Evolutionary conservation across 2,113 vertebrate species (phyloP), one percentile per base, ranked within the genome.

Genomic region (Anhinga anhinga): DNA sequence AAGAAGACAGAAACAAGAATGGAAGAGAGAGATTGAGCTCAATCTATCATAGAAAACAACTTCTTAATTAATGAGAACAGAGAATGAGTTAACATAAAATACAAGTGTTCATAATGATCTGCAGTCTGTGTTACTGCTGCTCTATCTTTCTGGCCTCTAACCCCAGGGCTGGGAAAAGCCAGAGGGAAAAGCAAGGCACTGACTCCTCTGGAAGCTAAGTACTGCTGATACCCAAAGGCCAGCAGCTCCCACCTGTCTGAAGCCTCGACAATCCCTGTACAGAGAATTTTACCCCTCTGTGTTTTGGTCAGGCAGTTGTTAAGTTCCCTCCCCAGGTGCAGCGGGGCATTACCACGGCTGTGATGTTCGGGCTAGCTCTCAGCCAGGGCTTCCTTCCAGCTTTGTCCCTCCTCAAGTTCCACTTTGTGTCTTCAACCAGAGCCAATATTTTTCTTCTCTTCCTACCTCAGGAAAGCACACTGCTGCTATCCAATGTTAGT

Each of bases 1-100:
- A 50, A 62, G 66, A 55, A 23, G 7, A 42, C 3, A 83, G 25
- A 16, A 74, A 40, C 88, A 90, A 38, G 49, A 70, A 77, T 1
- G 5, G 66, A 77, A 90, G 59, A 62, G 38, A 74, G 58, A 89
- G 49, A 36, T 2, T 40, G 73, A 78, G 79, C 76, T 90, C 42
- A 73, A 45, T 56, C 87, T 53, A 38, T 52, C 82, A 66, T 1
- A 79, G 47, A 93, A 76, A 92, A 25, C 19, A 38, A 56, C 45
- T 73, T 69, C 38, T 72, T 80, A 83, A 90, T 69, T 67, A 78
- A 89, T 18, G 81, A 95, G 45, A 84, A 50, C 18, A 72, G 59
- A 71, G 34, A 81, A 17, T 22, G 19, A 90, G 38, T 67, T 44
- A 90, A 91, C 32, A 13, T 32, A 56, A 93, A 91, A 53, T 27